Base-by-base conservation (phyloP, 2,888 invertebrate genomes). In the Eristalis pertinax region DNA sequence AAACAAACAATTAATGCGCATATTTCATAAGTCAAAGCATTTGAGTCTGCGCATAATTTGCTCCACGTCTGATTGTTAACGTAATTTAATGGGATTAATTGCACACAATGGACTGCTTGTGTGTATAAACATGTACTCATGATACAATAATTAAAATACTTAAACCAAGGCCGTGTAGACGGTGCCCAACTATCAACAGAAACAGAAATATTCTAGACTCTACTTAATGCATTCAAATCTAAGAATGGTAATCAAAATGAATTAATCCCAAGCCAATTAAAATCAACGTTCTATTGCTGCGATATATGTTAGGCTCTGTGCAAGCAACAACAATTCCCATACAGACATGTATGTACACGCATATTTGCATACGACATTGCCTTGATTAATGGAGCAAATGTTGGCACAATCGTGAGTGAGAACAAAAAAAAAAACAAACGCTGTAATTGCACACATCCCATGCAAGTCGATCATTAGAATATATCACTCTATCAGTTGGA, bases 391-490 rank as follows among this genome's bases (percentile, higher is more conserved):
- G 38, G 10, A 63, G 69, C 38, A 10, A 69, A 73, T 56, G 63
- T 24, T 78, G 50, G 73, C 72, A 29, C 72, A 77, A 77, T 77
- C 43, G 43, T 41, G 58, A 68, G 65, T 62, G n/a, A 32, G 32
- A 73, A n/a, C n/a, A n/a, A 22, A 63, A 50, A 43, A 29, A 32
- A 13, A 63, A 5, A 26, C 26, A n/a, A 15, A 11, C n/a, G 19
- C 26, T 67, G 19, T 65, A 65, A 78, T 78, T 72, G 32, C 58
- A 64, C n/a, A 41, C 41, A 78, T 70, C 29, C 29, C 29, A 29
- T 63, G 41, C 38, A 72, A 56, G n/a, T 8, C 65, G 67, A 63
- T 58, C 69, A 69, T 75, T 74, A 58, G 64, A 65, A 74, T 75
- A 15, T 60, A 69, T 32, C 11, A 50, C 68, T 32, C 24, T 78